Percentiles rank a stretch among this genome's conserved stretches.
These are phyloP conservation scores for Aleiodes testaceus DNA, from an alignment of 2,888 invertebrate species.

Conservation along the genomic window DNA sequence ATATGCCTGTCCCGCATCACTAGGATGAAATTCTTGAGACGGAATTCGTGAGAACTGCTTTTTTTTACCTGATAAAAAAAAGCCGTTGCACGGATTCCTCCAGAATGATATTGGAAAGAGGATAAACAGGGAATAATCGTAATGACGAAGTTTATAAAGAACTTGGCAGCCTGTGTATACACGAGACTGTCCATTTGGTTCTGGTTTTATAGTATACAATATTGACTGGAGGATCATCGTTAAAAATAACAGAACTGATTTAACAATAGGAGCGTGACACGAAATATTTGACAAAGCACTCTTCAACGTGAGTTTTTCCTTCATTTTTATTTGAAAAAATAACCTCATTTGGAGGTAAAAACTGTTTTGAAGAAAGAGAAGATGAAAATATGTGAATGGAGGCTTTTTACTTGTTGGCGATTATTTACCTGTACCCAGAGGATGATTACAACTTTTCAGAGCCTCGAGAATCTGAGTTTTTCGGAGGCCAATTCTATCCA, in stretches of 20 bases:
- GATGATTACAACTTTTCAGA: constrained; percentile 58
- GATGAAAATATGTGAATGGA: constrained; percentile 13
- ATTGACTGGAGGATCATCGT: constrained; percentile 35
- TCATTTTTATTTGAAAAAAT: constrained; percentile 16
- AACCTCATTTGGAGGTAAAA: constrained; percentile 35
- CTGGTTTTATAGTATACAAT: constrained; percentile 23
- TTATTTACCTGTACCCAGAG: constrained; percentile 58
- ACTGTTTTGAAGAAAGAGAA: constrained; percentile 26
- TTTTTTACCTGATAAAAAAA: not conserved
- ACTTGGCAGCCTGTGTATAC: constrained; percentile 8
- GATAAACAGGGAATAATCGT: not conserved
- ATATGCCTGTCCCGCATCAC: constrained; percentile 59
- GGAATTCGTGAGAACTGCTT: constrained; percentile 47
- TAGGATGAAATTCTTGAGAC: constrained; percentile 50
- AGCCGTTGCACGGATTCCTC: constrained; percentile 12
- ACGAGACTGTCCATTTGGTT: constrained; percentile 17
- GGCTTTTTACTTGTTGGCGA: constrained; percentile 50
- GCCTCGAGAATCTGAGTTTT: constrained; percentile 45
- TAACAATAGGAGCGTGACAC: constrained; percentile 30
- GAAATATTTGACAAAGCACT: constrained; percentile 20
- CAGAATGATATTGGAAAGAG: not conserved
- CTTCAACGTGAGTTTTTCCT: constrained; percentile 7
- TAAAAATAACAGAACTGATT: constrained; percentile 25
- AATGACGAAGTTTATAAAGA: constrained; percentile 21
- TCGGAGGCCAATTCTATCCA: constrained; percentile 48